Evolutionary conservation across 2,797 vertebrate genomes (phyloP), one percentile per base, ranked within the genome.

Genomic region (Poeciliopsis gracilis): DNA sequence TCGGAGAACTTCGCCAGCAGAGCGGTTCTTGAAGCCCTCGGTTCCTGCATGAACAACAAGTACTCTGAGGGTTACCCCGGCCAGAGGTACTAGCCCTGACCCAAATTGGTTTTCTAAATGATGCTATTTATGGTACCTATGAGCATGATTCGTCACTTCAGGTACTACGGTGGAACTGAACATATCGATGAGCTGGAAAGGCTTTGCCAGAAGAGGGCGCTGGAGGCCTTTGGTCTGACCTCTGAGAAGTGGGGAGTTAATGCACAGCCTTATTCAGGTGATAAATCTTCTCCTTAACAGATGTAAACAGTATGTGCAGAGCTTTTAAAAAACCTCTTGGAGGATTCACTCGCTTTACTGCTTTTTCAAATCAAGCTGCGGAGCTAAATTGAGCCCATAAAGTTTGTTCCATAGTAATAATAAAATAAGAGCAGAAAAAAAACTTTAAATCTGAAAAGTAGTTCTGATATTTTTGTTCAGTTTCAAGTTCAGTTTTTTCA

Each of bases 51-150:
- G 96, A 98, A 98, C 93, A 99, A 99, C 94, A 99, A 99, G 89
- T 99, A 99, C 90, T 99, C 98, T 0, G 98, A 99, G 85, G 98
- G 98, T 0, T 99, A 99, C 91, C 98, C 98, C 0, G 98, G 98
- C 61, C 98, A 98, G 93, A 98, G 98, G 98, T 99, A 84, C 38
- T 25, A 16, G 0, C 69, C 18, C 23, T 2, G 7, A 61, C 12
- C 11, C 28, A 16, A 12, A 38, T 13, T 18, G 1, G 25, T 25
- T 10, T 15, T 1, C 75, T 0, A 71, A 61, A 63, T 3, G 8
- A 28, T 46, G 67, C 7, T 0, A 53, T 72, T 47, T 47, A 61
- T 47, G 1, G 10, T 73, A 55, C 10, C 72, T 23, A 51, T 70
- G 41, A 0, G 6, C 38, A 2, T 69, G 23, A 45, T 78, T 28